Base-by-base conservation (phyloP, 2,888 invertebrate species). In the Polietes domitor region DNA sequence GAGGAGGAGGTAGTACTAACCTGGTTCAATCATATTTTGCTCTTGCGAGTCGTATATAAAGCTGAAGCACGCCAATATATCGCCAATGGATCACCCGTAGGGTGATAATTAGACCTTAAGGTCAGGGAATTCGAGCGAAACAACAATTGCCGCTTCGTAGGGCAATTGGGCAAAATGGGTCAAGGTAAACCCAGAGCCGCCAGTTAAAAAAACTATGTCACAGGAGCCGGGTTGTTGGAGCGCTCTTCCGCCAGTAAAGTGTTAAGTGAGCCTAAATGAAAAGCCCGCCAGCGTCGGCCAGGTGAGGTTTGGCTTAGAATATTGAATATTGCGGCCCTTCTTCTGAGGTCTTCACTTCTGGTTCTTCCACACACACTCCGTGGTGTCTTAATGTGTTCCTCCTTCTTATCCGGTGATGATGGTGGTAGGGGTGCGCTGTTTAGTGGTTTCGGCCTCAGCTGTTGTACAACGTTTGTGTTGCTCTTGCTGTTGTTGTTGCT, bases 1-100 rank as follows among this genome's bases (percentile, higher is more conserved):
- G 24, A 37, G 37, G 50, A 72, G 0, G 37, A 21, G 61, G 19
- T 32, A 63, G 26, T 73, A 86, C 86, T 72, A 83, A 86, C 86
- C 86, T 86, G 86, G 86, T 71, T 86, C 86, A 86, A 86, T 86
- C 82, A 85, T 83, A 53, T 83, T 80, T 75, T 85, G 85, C 72
- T 84, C 84, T 77, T 65, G 65, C 65, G 65, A 65, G 65, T 65
- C 65, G 65, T 65, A 65, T 65, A 65, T 65, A 65, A 65, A 65
- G 65, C 65, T 65, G 65, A 65, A 65, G 65, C 65, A 65, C 65
- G 65, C 65, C 65, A 65, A 65, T 65, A 65, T 65, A 65, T 65
- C 65, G 65, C 65, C 65, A 65, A 65, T 19, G 65, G 65, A 32
- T 65, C 65, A 65, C 65, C 65, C 65, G 41, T 19, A n/a, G 65